Evolutionary conservation across 2,888 invertebrate genomes (phyloP), one percentile per base, ranked within the genome.

Genomic region (Drosophila ustulata): DNA sequence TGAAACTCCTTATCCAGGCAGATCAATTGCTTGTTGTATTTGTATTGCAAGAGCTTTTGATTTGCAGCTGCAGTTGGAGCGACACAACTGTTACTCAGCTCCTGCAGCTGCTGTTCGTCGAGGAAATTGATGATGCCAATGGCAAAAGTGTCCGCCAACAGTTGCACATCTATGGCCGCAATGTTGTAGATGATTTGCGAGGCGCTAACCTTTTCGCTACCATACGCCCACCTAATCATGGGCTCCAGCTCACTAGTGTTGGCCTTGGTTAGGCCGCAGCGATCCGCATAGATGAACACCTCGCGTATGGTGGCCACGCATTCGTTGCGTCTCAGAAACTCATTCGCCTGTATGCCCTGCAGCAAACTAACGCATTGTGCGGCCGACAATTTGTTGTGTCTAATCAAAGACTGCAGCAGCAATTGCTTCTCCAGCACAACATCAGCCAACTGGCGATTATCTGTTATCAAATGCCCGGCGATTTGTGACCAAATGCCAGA

Each of bases 61-160:
- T 18, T 18, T 18, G 58, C 1, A 83, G 65, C 39, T 80, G 72
- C 1, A 78, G 41, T 18, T 2, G 18, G 18, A 18, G 18, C 18
- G 18, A 18, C 18, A 18, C 39, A 1, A 3, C 18, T 5, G 30
- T 2, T 28, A 25, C 4, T 4, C 2, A 80, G 56, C 18, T 76
- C 32, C 7, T 68, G 57, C 45, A 75, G 18, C 26, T 76, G 76
- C 6, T 62, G 23, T 7, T 84, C 80, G 37, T 90, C 82, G 3
- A 91, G 64, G 34, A 91, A 92, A 66, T 91, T 92, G 13, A 91
- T 91, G 8, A 91, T 91, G 28, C 90, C 82, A 65, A 92, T 83
- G 7, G 88, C 84, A 66, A 88, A 84, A 0, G 91, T 91, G 47
- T 92, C 91, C 0, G 91, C 90, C 41, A 91, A 66, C 3, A 91